These are phyloP conservation scores for Collichthys lucidus DNA, from an alignment of 2,113 vertebrate genomes.

Conservation along the genomic window DNA sequence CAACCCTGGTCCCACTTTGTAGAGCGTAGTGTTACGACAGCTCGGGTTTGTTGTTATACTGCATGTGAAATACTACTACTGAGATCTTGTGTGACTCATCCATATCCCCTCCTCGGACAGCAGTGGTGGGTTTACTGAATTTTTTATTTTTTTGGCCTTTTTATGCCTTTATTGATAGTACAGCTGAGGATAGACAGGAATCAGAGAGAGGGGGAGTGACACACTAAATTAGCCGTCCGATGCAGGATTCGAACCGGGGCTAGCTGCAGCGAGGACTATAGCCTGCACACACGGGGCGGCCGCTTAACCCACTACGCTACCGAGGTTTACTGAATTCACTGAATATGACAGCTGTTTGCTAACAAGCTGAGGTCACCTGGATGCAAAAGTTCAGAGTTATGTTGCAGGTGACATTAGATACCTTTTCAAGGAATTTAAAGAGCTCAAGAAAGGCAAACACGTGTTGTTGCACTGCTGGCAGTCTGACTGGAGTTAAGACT, in stretches of 20 bases:
- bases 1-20: neutral
- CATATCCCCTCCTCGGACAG: neutral
- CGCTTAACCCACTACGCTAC: too few species aligned
- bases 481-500: conserved; percentile 2
- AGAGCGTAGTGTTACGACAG: neutral
- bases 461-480: neutral
- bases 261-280: too few species aligned
- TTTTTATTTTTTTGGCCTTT: too few species aligned
- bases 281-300: too few species aligned
- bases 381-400: neutral
- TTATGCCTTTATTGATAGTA: too few species aligned
- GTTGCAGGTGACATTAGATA: neutral
- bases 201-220: too few species aligned
- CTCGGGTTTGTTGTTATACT: neutral
- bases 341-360: neutral
- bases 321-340: too few species aligned
- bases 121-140: neutral
- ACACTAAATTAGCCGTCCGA: too few species aligned
- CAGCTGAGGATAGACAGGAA: too few species aligned
- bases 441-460: neutral
- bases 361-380: neutral
- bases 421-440: neutral
- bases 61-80: neutral
- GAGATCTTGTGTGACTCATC: neutral
- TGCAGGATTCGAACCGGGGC: too few species aligned